A percentile compares a stretch with the other conserved stretches of the same genome.
Evolutionary conservation across 1,140 invertebrate species (phyloP).

Genomic region (Calliopsis andreniformis): DNA sequence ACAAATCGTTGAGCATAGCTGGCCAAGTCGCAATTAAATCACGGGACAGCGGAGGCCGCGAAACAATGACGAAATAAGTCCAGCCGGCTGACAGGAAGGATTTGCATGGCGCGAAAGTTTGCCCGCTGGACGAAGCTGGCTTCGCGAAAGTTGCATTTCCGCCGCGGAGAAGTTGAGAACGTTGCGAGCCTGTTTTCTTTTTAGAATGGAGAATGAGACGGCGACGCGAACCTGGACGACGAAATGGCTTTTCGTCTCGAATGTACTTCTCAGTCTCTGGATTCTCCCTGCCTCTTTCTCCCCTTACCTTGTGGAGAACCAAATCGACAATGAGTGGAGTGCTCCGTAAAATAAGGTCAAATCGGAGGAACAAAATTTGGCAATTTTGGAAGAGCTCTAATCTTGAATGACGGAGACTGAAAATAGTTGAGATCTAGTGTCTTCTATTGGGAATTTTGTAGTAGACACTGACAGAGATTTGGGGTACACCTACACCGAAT

Average conservation of each 20-base stretch:
- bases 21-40: constrained; percentile 46
- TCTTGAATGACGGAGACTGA: no score
- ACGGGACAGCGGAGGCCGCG: constrained; percentile 21
- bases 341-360: no score
- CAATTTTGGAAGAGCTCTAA: no score
- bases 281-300: no score
- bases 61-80: constrained; percentile 60
- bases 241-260: background rate
- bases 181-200: background rate
- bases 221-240: background rate
- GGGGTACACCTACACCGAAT: no score
- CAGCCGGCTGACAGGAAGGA: background rate
- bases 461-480: no score
- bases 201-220: background rate
- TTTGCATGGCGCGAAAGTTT: constrained; percentile 52
- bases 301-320: no score
- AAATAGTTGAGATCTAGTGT: no score
- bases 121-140: background rate
- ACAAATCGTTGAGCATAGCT: constrained; percentile 51
- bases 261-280: no score
- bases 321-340: no score
- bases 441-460: no score
- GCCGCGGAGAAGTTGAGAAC: constrained; percentile 42
- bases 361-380: no score
- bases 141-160: constrained; percentile 15